Evolutionary conservation across 2,797 vertebrate genomes (phyloP).

Genomic region (Crypturellus tataupa): DNA sequence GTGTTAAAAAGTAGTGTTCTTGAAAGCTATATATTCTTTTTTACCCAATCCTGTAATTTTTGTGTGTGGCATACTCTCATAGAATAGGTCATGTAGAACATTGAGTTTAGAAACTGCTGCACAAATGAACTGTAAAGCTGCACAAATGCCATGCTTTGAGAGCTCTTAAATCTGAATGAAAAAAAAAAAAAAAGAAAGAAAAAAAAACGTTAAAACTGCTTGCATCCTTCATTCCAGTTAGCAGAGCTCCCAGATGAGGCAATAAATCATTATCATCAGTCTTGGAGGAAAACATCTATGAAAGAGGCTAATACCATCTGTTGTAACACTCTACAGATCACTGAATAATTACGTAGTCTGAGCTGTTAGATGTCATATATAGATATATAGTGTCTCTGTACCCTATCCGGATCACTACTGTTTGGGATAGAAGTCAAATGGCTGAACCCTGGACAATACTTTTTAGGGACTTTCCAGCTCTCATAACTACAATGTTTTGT

Average conservation of each 20-base stretch:
- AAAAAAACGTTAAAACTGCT: background rate
- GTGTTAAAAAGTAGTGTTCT: background rate
- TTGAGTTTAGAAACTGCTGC: background rate
- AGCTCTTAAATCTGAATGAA: background rate
- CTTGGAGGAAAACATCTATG: background rate
- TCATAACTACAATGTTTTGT: background rate
- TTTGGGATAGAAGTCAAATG: background rate
- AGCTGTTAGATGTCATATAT: background rate
- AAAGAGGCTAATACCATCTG: background rate
- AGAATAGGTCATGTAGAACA: background rate
- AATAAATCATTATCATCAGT: background rate
- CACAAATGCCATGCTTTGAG: background rate
- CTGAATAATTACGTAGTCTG: background rate
- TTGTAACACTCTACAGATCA: background rate
- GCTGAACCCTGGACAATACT: background rate
- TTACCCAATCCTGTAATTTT: background rate
- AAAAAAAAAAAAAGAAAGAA: background rate
- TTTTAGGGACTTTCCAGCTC: background rate
- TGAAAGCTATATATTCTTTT: background rate
- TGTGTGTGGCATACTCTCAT: background rate
- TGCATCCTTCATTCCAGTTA: background rate
- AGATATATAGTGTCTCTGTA: background rate
- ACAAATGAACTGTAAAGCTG: background rate
- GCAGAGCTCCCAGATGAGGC: background rate
- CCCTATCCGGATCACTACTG: background rate